A percentile compares a stretch with the other conserved stretches of the same genome.
These are phyloP conservation scores for Trachops cirrhosus DNA, from an alignment of 2,797 vertebrate genomes.

Conservation along the genomic window DNA sequence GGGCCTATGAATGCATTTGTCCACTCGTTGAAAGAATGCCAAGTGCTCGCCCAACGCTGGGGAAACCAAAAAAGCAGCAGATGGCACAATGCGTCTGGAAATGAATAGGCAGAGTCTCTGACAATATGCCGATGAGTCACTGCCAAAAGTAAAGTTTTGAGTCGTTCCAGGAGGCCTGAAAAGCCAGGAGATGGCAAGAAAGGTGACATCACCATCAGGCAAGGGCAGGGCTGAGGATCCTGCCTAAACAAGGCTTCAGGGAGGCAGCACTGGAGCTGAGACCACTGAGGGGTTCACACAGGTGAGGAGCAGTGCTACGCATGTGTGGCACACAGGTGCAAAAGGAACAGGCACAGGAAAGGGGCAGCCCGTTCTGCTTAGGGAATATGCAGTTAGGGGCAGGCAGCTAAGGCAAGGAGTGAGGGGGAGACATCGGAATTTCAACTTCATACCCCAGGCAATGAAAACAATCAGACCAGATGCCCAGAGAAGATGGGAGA, in stretches of 20 bases:
- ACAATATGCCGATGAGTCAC: neutral
- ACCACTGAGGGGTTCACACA: fast-evolving
- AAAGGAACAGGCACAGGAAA: neutral
- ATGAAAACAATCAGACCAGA: neutral
- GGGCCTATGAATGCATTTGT: neutral
- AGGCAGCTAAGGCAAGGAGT: neutral
- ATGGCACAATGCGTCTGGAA: neutral
- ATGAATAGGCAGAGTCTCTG: neutral
- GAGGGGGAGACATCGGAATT: neutral
- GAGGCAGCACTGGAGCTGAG: fast-evolving
- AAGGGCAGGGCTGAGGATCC: fast-evolving
- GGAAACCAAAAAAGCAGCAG: neutral
- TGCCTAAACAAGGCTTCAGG: neutral
- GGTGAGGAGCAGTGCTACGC: neutral
- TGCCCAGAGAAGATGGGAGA: neutral
- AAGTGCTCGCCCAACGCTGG: neutral
- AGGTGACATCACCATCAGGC: fast-evolving
- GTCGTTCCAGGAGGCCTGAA: neutral
- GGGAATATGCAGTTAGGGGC: fast-evolving
- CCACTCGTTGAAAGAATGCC: neutral
- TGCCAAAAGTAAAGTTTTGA: neutral
- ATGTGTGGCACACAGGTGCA: fast-evolving
- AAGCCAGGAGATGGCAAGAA: neutral
- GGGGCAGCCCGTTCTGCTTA: no score
- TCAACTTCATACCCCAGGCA: neutral